Base-by-base conservation (phyloP, 2,888 invertebrate species). In the Leptopilina syphax region DNA sequence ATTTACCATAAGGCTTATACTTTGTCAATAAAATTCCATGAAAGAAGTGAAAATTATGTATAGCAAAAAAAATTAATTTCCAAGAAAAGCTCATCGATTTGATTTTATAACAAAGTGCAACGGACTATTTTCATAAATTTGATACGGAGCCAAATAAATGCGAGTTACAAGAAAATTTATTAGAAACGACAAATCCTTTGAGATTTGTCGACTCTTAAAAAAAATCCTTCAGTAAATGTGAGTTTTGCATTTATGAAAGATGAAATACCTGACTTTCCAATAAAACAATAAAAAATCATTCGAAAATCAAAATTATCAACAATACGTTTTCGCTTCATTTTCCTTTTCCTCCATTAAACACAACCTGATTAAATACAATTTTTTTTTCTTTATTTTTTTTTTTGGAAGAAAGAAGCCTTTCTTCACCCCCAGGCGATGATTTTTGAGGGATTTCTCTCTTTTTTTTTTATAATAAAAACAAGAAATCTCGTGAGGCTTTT, bases 51-150 rank as follows among this genome's bases (percentile, higher is more conserved):
- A 60, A 60, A 60, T 18, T 60, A 57, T 13, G n/a, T 13, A 60
- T 3, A 63, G 1, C 24, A 63, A 63, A 63, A 24, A 50, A 79
- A n/a, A 34, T 77, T 68, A 54, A 18, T 18, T 57, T 57, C 57
- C 24, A 50, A n/a, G 13, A 44, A 65, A 77, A 63, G 12, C 18
- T 50, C 24, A 70, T 54, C 50, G 50, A 70, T 70, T 27, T 50
- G 50, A 68, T 50, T 54, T 67, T 54, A 27, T n/a, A 60, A 77
- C 8, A 66, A 66, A 77, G 27, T 67, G 27, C 34, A 77, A 41
- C 12, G 47, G 68, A 60, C 44, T 24, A 54, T 50, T 44, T 76
- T 76, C 27, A 76, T 78, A 24, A 63, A 77, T 70, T 78, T 78
- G 54, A 50, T 50, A 18, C 12, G 8, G 12, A 54, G 70, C 12